Evolutionary conservation across 2,797 vertebrate species (phyloP).

Genomic region (Melanotaenia nigrans): DNA sequence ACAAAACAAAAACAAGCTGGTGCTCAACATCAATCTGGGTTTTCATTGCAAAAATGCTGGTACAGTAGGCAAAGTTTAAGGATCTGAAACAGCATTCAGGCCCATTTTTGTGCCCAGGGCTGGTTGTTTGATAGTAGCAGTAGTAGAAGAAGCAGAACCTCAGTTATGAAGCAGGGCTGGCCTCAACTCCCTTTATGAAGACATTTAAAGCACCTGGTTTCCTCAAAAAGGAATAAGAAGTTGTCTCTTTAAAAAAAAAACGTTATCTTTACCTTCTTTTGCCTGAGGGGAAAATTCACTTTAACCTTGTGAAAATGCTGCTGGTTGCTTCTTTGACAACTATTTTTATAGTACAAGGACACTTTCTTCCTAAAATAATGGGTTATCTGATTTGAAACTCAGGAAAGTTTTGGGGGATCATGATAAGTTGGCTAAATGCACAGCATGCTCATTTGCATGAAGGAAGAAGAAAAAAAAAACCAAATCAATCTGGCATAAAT

Average conservation of each 20-base stretch:
- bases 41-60: slow-evolving; percentile 57
- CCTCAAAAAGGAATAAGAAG: background rate
- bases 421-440: background rate
- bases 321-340: background rate
- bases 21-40: slow-evolving; percentile 34
- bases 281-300: background rate
- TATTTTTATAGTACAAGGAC: background rate
- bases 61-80: slow-evolving; percentile 42
- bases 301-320: background rate
- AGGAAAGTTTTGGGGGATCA: background rate
- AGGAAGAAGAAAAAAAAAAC: background rate
- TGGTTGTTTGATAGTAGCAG: slow-evolving; percentile 74
- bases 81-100: slow-evolving; percentile 41
- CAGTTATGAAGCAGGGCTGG: slow-evolving; percentile 72
- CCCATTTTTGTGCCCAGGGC: slow-evolving; percentile 57
- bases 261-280: background rate
- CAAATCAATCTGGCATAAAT: background rate
- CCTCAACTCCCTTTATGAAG: slow-evolving; percentile 59
- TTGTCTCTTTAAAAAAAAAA: background rate
- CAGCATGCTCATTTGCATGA: slow-evolving; percentile 8
- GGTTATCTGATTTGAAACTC: background rate
- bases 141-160: slow-evolving; percentile 76
- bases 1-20: slow-evolving; percentile 34
- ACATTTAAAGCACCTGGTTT: slow-evolving; percentile 43
- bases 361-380: background rate